Evolutionary conservation across 1,140 invertebrate genomes (phyloP), one percentile per base, ranked within the genome.

Genomic region (Musca vetustissima): DNA sequence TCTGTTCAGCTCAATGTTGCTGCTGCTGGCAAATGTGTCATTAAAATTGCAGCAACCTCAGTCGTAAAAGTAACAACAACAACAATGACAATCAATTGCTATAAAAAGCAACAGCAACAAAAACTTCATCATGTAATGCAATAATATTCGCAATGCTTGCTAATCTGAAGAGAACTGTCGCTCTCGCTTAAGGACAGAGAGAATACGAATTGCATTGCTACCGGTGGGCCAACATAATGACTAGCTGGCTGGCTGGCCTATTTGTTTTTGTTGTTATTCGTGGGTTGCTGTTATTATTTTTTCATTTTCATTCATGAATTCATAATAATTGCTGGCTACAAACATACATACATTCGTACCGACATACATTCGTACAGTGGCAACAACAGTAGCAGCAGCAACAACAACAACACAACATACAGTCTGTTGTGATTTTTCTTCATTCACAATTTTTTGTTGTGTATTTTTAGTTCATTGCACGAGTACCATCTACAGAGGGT

Each of bases 241-340:
- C 7, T 32, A 43, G 36, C 13, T 43, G 6, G 55, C 55, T 66
- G n/a, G n/a, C 21, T 69, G n/a, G n/a, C n/a, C n/a, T n/a, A n/a
- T n/a, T n/a, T 14, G 43, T 69, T 73, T 53, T 28, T 68, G 65
- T 66, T 69, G 68, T 71, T 70, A 64, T 71, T 70, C 55, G 36
- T 43, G 7, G 36, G 11, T 43, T 43, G 36, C 36, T 43, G 36
- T 13, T 43, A 11, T 4, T 57, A 66, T 69, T 14, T 48, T 28
- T 28, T 28, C 28, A 28, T 28, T n/a, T 66, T 70, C 69, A 70
- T 67, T 70, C 69, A 70, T 66, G 19, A 65, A 66, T 59, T 61
- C 69, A 66, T 50, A 66, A 47, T 69, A 24, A 49, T 50, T 65
- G 47, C 48, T 6, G 6, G 47, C 48, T 49, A 49, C 19, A 64